Conservation (phyloP, 37 sponge, comb jelly and placozoan species). For the Spongia lamella region DNA sequence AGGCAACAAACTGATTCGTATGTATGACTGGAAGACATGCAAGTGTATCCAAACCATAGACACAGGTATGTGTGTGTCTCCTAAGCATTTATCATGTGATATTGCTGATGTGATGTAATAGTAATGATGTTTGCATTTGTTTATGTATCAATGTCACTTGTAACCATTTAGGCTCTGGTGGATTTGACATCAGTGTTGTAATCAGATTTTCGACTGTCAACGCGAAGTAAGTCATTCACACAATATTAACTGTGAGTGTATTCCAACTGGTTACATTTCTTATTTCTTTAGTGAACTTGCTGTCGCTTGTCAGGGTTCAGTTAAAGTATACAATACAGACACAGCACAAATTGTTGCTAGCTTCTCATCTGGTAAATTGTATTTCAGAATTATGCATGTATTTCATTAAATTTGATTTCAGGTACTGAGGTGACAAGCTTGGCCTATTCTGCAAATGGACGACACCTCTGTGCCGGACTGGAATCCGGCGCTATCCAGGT, state of each 20-base stretch:
- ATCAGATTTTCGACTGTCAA: not conserved
- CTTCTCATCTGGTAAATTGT: not conserved
- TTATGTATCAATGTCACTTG: not conserved
- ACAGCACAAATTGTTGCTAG: constrained; percentile 1
- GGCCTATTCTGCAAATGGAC: no score
- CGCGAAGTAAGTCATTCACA: no score
- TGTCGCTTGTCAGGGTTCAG: constrained; percentile 11
- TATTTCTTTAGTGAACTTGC: constrained; percentile 12
- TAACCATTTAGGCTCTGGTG: not conserved
- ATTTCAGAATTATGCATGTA: not conserved
- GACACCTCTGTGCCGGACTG: no score
- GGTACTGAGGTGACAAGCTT: not conserved
- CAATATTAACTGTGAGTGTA: not conserved
- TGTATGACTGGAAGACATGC: constrained; percentile 37
- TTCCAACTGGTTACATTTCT: not conserved
- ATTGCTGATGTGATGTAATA: not conserved
- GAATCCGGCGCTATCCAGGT: no score
- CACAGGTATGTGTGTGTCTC: constrained; percentile 55
- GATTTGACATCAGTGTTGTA: not conserved
- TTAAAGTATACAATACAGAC: constrained; percentile 1
- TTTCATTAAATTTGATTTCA: not conserved
- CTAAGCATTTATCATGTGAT: no score
- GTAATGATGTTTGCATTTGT: not conserved
- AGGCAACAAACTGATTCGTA: constrained; percentile 53
- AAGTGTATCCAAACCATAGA: constrained; percentile 63